A percentile compares a stretch with the other conserved stretches of the same genome.
Evolutionary conservation across 1,140 invertebrate species (phyloP).

Genomic region (Prorops nasuta): DNA sequence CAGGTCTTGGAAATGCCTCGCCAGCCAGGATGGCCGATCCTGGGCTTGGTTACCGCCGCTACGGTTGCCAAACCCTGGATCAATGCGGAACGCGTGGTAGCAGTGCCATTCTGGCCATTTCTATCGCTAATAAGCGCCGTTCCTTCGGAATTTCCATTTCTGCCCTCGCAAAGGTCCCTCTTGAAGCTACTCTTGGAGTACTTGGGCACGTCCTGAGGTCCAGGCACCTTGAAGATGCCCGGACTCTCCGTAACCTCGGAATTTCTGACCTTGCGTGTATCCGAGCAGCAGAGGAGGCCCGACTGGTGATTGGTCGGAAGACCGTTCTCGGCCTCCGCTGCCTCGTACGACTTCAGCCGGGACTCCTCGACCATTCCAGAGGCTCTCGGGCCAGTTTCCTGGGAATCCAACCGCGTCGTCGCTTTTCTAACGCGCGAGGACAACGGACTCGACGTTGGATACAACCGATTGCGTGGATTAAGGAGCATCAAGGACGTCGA

Average conservation of each 20-base stretch:
- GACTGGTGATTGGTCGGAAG: too few relatives aligned
- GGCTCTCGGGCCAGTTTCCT: constrained; percentile 7
- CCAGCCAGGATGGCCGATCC: constrained; percentile 44
- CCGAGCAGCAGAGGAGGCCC: not conserved
- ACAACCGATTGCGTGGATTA: constrained; percentile 38
- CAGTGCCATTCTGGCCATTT: constrained; percentile 16
- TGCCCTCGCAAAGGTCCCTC: constrained; percentile 17
- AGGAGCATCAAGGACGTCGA: constrained; percentile 31
- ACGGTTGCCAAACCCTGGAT: constrained; percentile 8
- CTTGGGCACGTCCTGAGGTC: constrained; percentile 30
- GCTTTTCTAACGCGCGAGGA: constrained; percentile 15
- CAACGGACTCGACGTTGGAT: constrained; percentile 32
- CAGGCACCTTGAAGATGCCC: constrained; percentile 38
- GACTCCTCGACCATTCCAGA: too few relatives aligned
- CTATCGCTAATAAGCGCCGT: too few relatives aligned
- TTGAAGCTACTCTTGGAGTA: constrained; percentile 26
- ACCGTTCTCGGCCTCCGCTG: too few relatives aligned
- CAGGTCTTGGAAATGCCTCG: constrained; percentile 50
- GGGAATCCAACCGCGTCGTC: constrained; percentile 7
- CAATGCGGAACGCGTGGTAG: constrained; percentile 2
- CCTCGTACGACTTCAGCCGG: too few relatives aligned
- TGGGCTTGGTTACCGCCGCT: constrained; percentile 23
- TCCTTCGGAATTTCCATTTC: not conserved
- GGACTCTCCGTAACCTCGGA: not conserved
- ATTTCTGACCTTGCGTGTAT: not conserved